Conservation (phyloP, 2,113 vertebrate genomes). For the Leptocoma aspasia region DNA sequence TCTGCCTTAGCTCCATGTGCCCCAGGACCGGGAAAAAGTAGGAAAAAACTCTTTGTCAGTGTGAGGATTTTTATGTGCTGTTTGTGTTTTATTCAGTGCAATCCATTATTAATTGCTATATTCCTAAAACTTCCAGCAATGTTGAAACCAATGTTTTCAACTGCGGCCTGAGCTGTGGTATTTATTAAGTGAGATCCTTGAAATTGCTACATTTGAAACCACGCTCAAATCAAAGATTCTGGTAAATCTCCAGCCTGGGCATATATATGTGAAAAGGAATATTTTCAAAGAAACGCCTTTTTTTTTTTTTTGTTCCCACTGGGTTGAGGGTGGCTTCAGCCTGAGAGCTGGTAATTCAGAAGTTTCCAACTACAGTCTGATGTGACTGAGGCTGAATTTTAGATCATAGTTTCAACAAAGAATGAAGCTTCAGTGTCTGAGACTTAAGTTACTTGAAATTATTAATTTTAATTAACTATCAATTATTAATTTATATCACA, state of each 20-base stretch:
- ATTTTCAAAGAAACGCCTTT: background rate
- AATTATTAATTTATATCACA: background rate
- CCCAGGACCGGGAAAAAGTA: background rate
- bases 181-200: conserved; percentile 16
- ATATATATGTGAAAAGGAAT: background rate
- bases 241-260: background rate
- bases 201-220: conserved; percentile 16
- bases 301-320: background rate
- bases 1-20: background rate
- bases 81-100: conserved; percentile 37
- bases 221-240: conserved; percentile 5
- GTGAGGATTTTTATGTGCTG: background rate
- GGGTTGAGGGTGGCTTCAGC: background rate
- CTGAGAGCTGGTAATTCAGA: background rate
- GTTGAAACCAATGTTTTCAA: conserved; percentile 2
- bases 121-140: background rate
- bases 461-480: background rate
- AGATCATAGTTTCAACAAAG: background rate
- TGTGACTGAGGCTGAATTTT: background rate
- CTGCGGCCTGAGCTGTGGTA: background rate
- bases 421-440: background rate
- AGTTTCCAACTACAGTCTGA: background rate
- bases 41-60: background rate
- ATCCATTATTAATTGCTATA: conserved; percentile 29
- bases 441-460: background rate